Evolutionary conservation across 2,888 invertebrate genomes (phyloP).

Genomic region (Aproaerema taeniolella): DNA sequence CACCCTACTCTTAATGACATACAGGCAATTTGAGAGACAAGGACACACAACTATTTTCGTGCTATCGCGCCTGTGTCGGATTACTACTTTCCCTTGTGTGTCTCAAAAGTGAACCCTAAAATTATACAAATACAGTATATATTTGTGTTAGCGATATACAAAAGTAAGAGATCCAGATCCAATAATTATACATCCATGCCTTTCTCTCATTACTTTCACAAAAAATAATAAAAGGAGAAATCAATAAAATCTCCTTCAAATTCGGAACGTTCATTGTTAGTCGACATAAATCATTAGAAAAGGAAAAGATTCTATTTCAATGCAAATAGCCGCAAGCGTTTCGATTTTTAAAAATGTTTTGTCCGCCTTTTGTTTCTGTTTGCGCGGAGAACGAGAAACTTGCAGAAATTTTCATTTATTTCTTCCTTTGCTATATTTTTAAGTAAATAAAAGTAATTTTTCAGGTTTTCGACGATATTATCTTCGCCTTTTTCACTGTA

Average conservation of each 20-base stretch:
- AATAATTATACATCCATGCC: too few species aligned
- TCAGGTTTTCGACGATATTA: slow-evolving; percentile 97
- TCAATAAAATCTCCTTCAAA: slow-evolving; percentile 3
- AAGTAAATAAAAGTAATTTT: slow-evolving; percentile 12
- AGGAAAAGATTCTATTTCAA: slow-evolving; percentile 12
- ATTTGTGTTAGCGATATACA: too few species aligned
- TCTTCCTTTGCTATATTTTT: slow-evolving; percentile 6
- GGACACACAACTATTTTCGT: too few species aligned
- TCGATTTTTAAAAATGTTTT: slow-evolving; percentile 5
- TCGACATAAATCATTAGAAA: slow-evolving; percentile 5
- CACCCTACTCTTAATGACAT: too few species aligned
- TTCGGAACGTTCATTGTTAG: slow-evolving; percentile 1
- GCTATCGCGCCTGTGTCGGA: too few species aligned
- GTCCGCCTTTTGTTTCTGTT: slow-evolving; percentile 10
- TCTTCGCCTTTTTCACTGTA: slow-evolving; percentile 98
- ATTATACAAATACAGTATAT: too few species aligned
- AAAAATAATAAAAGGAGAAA: not conserved
- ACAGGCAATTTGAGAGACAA: too few species aligned
- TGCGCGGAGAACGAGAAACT: not conserved
- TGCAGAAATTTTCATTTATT: slow-evolving; percentile 17
- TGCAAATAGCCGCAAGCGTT: slow-evolving; percentile 8
- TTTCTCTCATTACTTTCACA: not conserved
- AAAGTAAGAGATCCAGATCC: too few species aligned
- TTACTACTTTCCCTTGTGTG: too few species aligned
- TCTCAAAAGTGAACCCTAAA: too few species aligned